Percentiles rank a stretch among this genome's conserved stretches.
Conservation (phyloP, 2,797 vertebrate species). For the Argyrosomus regius region DNA sequence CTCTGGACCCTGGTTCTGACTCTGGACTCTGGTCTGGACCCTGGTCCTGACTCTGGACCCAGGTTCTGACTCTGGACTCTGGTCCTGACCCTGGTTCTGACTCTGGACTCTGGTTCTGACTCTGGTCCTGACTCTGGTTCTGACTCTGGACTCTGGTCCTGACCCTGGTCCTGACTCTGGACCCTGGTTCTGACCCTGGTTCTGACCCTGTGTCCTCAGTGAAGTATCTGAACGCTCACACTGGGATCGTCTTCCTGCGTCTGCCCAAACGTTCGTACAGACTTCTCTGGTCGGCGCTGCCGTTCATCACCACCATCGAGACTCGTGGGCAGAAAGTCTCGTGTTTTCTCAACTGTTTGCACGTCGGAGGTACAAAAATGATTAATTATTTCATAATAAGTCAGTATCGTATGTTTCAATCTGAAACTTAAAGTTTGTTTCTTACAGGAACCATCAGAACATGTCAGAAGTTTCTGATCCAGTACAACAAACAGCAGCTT, state of each 20-base stretch:
- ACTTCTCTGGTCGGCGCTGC: conserved; percentile 92
- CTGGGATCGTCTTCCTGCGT: conserved; percentile 91
- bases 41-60: too few species aligned
- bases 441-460: conserved; percentile 93
- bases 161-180: too few species aligned
- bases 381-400: background rate
- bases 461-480: conserved; percentile 96
- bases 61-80: too few species aligned
- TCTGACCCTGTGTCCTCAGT: conserved; percentile 78
- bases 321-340: conserved; percentile 84
- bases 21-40: too few species aligned
- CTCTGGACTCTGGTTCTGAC: too few species aligned
- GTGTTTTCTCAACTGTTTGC: conserved; percentile 91
- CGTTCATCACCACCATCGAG: conserved; percentile 90
- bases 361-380: conserved; percentile 91
- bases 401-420: background rate
- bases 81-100: too few species aligned
- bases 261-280: conserved; percentile 90
- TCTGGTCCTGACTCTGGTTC: background rate
- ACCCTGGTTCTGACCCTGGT: too few species aligned
- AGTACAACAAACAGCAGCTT: conserved; percentile 92
- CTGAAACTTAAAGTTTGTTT: background rate
- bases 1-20: too few species aligned
- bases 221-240: conserved; percentile 94
- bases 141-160: too few species aligned